Evolutionary conservation across 2,797 vertebrate genomes (phyloP).

Genomic region (Momotus momota): DNA sequence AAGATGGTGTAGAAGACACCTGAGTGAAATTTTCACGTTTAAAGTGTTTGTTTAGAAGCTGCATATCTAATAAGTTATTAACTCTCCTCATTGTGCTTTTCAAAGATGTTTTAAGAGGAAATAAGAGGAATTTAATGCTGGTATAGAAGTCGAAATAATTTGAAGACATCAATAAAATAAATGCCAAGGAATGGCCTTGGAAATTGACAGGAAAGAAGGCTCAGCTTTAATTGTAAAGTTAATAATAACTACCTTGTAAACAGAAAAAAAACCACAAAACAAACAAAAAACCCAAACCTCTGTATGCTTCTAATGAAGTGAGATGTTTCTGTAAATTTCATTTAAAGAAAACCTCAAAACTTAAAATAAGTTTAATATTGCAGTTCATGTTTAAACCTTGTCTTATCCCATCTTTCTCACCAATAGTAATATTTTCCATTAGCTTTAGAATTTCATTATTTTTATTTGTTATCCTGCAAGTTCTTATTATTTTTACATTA

Average conservation of each 20-base stretch:
- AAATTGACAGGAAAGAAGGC: not conserved
- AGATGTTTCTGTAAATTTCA: not conserved
- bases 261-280: not conserved
- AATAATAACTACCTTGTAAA: not conserved
- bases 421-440: not conserved
- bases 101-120: not conserved
- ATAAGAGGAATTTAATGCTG: not conserved
- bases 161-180: not conserved
- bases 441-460: not conserved
- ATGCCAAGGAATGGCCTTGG: not conserved
- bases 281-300: no score
- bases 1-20: not conserved
- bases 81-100: not conserved
- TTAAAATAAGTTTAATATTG: not conserved
- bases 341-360: not conserved
- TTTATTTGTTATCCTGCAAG: not conserved
- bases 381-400: not conserved
- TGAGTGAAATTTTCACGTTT: not conserved
- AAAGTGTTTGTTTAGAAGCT: not conserved
- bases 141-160: not conserved
- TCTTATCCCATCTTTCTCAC: not conserved
- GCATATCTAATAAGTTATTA: not conserved
- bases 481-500: not conserved
- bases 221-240: not conserved
- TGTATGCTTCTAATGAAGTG: not conserved